These are phyloP conservation scores for Myripristis jacobus DNA, from an alignment of 2,797 vertebrate genomes.

Conservation along the genomic window DNA sequence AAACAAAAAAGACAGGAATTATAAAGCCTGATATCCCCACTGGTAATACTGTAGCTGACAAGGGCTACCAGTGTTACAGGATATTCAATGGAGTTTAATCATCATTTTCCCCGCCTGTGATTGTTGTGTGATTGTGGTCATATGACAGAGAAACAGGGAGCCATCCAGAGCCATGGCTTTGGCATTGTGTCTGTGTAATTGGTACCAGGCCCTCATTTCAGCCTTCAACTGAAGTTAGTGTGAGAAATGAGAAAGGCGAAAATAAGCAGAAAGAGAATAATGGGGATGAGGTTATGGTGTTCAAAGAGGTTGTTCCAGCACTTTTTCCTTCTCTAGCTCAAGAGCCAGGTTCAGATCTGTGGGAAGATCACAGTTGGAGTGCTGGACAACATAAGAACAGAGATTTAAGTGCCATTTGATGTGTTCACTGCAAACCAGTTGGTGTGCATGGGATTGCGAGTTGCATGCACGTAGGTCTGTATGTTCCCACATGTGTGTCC, in stretches of 20 bases:
- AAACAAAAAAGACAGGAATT: slow-evolving; percentile 6
- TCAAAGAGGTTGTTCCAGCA: slow-evolving; percentile 17
- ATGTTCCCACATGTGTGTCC: no score
- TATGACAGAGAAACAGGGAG: slow-evolving; percentile 22
- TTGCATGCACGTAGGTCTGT: not conserved
- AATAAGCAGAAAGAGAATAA: slow-evolving; percentile 36
- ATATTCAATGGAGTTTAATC: slow-evolving; percentile 18
- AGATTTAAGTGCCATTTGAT: not conserved
- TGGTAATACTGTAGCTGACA: slow-evolving; percentile 6
- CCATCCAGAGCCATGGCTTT: slow-evolving; percentile 44
- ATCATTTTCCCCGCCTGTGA: slow-evolving; percentile 38
- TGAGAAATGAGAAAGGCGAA: slow-evolving; percentile 27
- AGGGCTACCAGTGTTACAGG: slow-evolving; percentile 20
- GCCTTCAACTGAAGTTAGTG: slow-evolving; percentile 36
- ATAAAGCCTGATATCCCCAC: not conserved
- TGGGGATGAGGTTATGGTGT: not conserved
- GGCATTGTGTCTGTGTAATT: slow-evolving; percentile 55
- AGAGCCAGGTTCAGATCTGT: slow-evolving; percentile 3
- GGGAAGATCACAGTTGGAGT: not conserved
- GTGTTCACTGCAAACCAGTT: not conserved
- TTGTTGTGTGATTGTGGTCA: slow-evolving; percentile 37
- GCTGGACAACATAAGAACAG: not conserved
- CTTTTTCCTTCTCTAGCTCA: not conserved
- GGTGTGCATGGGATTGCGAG: not conserved
- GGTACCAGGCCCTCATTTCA: slow-evolving; percentile 50